Evolutionary conservation across 2,797 vertebrate species (phyloP).

Genomic region (Nannoperca australis): DNA sequence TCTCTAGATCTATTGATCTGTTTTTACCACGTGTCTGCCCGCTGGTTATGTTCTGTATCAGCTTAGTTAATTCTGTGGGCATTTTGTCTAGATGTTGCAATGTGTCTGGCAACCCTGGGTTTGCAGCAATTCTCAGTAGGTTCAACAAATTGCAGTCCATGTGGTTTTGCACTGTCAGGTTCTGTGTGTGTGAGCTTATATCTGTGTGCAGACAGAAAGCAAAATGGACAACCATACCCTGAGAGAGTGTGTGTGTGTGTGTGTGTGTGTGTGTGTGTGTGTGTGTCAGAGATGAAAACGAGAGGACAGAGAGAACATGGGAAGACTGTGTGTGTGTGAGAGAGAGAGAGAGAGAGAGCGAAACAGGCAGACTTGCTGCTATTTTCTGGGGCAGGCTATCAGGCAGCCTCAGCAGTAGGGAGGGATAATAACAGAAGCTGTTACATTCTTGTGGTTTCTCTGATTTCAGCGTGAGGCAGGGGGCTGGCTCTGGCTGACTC

Average conservation of each 20-base stretch:
- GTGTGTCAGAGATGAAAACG: constrained; percentile 15
- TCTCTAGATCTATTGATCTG: constrained; percentile 1
- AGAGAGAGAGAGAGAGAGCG: constrained; percentile 1
- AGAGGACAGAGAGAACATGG: constrained; percentile 43
- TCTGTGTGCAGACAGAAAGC: constrained; percentile 33
- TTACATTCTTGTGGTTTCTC: constrained; percentile 86
- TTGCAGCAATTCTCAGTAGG: constrained; percentile 36
- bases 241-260: constrained; percentile 41
- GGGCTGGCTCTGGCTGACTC: constrained; percentile 73
- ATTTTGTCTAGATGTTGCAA: constrained; percentile 41
- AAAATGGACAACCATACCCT: constrained; percentile 54
- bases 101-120: constrained; percentile 10
- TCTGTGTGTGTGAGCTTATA: constrained; percentile 11
- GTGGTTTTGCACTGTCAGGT: constrained; percentile 50
- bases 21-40: background rate
- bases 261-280: constrained; percentile 41
- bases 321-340: constrained; percentile 34
- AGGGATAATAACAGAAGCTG: constrained; percentile 84
- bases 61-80: background rate
- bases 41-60: constrained; percentile 7
- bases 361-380: constrained; percentile 59
- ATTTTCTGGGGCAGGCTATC: constrained; percentile 75
- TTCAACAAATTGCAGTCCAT: constrained; percentile 50
- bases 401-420: constrained; percentile 74
- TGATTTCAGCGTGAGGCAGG: constrained; percentile 82